Percentiles rank a stretch among this genome's conserved stretches.
phyloP scores from a whole-genome alignment of 2,797 vertebrate genomes.

The Novumbra hubbsi region DNA sequence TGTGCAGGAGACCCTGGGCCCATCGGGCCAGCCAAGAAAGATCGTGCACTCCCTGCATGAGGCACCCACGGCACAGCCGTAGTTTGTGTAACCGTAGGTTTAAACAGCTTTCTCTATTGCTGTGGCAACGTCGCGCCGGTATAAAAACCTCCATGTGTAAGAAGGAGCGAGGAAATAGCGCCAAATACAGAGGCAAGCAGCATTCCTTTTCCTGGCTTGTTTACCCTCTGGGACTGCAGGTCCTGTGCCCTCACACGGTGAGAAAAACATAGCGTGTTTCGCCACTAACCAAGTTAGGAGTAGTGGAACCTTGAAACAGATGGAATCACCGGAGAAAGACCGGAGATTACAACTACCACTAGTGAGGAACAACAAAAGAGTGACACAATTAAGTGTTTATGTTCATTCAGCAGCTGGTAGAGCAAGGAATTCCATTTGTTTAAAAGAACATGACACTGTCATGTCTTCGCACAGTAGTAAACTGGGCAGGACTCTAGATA shows the following conservation, averaged over 20 bases:
- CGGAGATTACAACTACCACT: conserved; percentile 28
- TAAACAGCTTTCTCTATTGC: conserved; percentile 50
- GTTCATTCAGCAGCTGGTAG: conserved; percentile 60
- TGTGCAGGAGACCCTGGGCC: background rate
- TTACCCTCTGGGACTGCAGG: conserved; percentile 43
- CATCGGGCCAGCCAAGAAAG: conserved; percentile 24
- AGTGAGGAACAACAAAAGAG: conserved; percentile 49
- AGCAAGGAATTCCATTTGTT: conserved; percentile 74
- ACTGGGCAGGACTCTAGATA: conserved; percentile 60
- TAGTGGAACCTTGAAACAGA: conserved; percentile 36
- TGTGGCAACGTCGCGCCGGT: conserved; percentile 51
- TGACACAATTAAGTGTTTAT: conserved; percentile 63
- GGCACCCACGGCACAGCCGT: too few species aligned
- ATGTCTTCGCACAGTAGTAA: conserved; percentile 58
- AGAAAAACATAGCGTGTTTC: conserved; percentile 20
- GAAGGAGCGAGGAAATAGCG: conserved; percentile 26
- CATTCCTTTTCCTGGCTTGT: conserved; percentile 47
- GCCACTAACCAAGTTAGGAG: conserved; percentile 25
- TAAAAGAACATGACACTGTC: conserved; percentile 62
- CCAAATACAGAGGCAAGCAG: conserved; percentile 25
- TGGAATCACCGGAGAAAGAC: conserved; percentile 18
- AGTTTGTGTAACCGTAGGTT: conserved; percentile 41
- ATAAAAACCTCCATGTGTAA: conserved; percentile 58
- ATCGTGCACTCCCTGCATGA: too few species aligned
- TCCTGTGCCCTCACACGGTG: conserved; percentile 32